Conservation (phyloP, 1,140 invertebrate genomes). For the Acromyrmex charruanus region DNA sequence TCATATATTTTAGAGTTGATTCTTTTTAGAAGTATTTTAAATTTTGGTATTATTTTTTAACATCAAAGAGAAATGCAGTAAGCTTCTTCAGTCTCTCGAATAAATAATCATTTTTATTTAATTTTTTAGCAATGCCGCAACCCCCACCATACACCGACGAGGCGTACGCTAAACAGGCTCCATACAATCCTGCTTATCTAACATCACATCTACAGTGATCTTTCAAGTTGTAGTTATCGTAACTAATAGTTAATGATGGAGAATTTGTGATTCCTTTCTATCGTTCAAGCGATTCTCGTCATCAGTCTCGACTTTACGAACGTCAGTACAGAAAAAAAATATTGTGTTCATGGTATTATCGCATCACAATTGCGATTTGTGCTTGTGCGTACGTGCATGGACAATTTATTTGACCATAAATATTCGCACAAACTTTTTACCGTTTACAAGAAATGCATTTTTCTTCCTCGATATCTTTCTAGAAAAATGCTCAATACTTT, state of each 20-base stretch:
- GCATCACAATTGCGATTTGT: background rate
- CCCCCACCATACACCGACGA: conserved; percentile 73
- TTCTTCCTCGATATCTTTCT: background rate
- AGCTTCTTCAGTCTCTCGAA: background rate
- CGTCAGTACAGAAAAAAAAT: background rate
- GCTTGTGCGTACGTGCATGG: background rate
- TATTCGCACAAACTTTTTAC: background rate
- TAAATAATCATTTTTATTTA: background rate
- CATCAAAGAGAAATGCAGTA: background rate
- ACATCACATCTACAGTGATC: conserved; percentile 22
- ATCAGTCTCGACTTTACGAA: background rate
- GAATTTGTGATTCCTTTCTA: conserved; percentile 2
- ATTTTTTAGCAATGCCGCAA: conserved; percentile 65
- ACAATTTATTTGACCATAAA: background rate
- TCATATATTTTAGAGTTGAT: background rate
- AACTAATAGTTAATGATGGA: background rate
- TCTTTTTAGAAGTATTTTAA: background rate
- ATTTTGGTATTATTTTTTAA: background rate
- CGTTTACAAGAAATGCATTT: background rate
- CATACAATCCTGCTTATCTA: conserved; percentile 79
- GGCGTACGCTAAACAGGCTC: conserved; percentile 77
- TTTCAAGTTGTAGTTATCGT: background rate
- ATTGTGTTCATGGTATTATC: background rate
- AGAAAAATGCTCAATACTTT: background rate
- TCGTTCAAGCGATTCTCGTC: background rate